Evolutionary conservation across 2,113 vertebrate genomes (phyloP), one percentile per base, ranked within the genome.

Genomic region (Marcusenius ussheri): DNA sequence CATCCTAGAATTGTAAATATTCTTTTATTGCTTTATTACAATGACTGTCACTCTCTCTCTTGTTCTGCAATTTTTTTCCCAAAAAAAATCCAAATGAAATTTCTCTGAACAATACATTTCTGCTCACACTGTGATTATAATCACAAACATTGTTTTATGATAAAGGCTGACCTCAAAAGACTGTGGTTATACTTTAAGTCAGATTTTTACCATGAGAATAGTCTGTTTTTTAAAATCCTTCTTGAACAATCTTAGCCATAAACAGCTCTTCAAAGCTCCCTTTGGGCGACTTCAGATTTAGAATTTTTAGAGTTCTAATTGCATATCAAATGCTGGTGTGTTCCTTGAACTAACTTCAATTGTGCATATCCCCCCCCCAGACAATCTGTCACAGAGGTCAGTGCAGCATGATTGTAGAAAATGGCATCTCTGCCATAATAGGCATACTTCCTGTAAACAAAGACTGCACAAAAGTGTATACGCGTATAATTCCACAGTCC

Each of bases 381-480:
- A 84, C 17, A 47, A 47, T 45, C 80, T 47, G 21, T 6, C 83
- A 47, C 5, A 50, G 49, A 87, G 31, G 85, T 50, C 50, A 35
- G 15, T 39, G 85, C 27, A 21, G 46, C 5, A 35, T 39, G 53
- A 58, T 58, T 62, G 6, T 62, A 88, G 27, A 88, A 62, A 84
- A 45, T 0, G 9, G 31, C 35, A 83, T 77, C 27, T 88, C 88
- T 83, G 88, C 70, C 58, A 83, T 56, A 53, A 89, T 51, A 83
- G 88, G 74, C 88, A 83, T 83, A 56, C 88, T 47, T 89, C 88
- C 70, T 7, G 49, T 39, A 46, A 83, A 83, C 31, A 56, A 42
- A 56, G 2, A 24, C 50, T 17, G 35, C 39, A 31, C 46, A 83
- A 42, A 56, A 13, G 35, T 4, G 46, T 49, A 27, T n/a, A 6